Base-by-base conservation (phyloP, 2,888 invertebrate species). In the Harpagoxenus sublaevis region DNA sequence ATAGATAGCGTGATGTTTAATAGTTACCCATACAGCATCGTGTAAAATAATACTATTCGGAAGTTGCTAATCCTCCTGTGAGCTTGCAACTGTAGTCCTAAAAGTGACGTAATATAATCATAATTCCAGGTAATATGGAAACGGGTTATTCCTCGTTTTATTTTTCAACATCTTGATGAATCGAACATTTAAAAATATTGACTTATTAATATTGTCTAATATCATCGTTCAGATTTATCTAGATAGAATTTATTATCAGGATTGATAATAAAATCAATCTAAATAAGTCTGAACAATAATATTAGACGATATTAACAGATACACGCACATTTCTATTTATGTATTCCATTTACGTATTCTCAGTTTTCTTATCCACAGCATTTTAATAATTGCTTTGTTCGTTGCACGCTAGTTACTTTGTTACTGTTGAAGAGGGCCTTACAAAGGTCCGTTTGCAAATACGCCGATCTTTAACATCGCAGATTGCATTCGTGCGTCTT, bases 21-120 rank as follows among this genome's bases (percentile, higher is more conserved):
- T 90, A 89, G 91, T 92, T 89, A 79, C 87, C 89, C 84, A 89
- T 89, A 88, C 85, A 83, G 79, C 84, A 85, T 45, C 55, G 45
- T 3, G 39, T 12, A 45, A 57, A 55, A 79, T 70, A 55, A 35
- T 35, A 78, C 15, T 28, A 51, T 51, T 78, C 39, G 8, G 23
- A 45, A 48, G 60, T 39, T 71, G 23, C 45, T 48, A 48, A 79
- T 62, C 9, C 35, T 31, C n/a, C n/a, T 6, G n/a, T 9, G 15
- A 31, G 53, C 31, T 53, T 18, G 18, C 42, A 35, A n/a, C 4
- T 39, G 18, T 10, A 18, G 45, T 73, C 10, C 39, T 73, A 18
- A 77, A 39, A 39, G 53, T 28, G 18, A 18, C 18, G 18, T 51
- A 75, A 39, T 18, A 15, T 18, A 53, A 53, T n/a, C 9, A 8